These are phyloP conservation scores for Eurypyga helias DNA, from an alignment of 2,113 vertebrate genomes.

Conservation along the genomic window DNA sequence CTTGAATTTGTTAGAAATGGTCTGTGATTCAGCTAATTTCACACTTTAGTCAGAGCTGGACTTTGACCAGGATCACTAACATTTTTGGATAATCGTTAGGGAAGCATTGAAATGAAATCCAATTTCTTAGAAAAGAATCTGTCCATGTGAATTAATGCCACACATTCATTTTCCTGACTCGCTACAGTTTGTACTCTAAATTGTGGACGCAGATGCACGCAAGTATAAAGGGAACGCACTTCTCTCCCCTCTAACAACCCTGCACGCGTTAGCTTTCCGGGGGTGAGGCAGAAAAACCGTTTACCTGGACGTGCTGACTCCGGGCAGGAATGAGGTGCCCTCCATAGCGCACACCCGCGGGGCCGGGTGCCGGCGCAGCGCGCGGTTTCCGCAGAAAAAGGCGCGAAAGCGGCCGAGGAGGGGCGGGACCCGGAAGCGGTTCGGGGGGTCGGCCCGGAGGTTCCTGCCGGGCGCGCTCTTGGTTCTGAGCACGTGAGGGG, in stretches of 20 bases:
- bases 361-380: too few relatives aligned
- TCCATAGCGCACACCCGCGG: too few relatives aligned
- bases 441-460: too few relatives aligned
- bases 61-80: background rate
- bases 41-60: background rate
- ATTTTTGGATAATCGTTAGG: background rate
- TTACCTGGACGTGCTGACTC: background rate
- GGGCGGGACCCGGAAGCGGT: too few relatives aligned
- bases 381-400: too few relatives aligned
- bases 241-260: background rate
- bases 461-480: too few relatives aligned
- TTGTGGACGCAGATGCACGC: background rate
- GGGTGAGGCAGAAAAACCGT: background rate
- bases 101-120: background rate
- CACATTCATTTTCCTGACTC: background rate
- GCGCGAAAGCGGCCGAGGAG: too few relatives aligned
- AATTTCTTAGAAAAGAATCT: background rate
- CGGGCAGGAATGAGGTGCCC: too few relatives aligned
- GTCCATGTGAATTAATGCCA: background rate
- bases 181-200: background rate
- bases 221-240: background rate
- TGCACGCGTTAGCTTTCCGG: background rate
- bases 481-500: too few relatives aligned
- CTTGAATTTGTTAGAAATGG: background rate
- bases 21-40: background rate